A percentile compares a stretch with the other conserved stretches of the same genome.
These are phyloP conservation scores for Anseranas semipalmata DNA, from an alignment of 2,113 vertebrate genomes.

Conservation along the genomic window DNA sequence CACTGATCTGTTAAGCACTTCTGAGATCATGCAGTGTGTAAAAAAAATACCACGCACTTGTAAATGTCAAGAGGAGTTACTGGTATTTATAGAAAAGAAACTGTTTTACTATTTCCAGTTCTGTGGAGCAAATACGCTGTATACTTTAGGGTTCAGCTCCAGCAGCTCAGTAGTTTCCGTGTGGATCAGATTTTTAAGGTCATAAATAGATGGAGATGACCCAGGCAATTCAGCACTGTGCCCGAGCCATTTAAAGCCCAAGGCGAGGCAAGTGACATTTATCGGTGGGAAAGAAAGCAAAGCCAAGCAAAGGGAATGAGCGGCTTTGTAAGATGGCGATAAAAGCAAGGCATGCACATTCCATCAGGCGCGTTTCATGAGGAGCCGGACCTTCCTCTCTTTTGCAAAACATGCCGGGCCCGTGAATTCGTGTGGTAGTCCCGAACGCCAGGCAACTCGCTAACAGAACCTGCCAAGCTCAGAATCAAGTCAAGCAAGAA, in stretches of 20 bases:
- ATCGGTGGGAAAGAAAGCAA: not conserved
- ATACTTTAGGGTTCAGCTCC: conserved; percentile 68
- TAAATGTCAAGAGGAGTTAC: conserved; percentile 81
- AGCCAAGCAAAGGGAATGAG: not conserved
- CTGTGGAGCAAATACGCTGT: conserved; percentile 55
- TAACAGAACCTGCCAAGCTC: conserved; percentile 22
- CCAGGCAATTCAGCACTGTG: conserved; percentile 15
- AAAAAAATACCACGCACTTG: conserved; percentile 68
- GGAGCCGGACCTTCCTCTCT: not conserved
- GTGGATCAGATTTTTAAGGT: conserved; percentile 69
- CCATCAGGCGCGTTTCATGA: not conserved
- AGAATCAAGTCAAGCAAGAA: conserved; percentile 4
- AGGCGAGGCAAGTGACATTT: conserved; percentile 51
- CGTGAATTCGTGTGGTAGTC: not conserved
- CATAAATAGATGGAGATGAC: conserved; percentile 75
- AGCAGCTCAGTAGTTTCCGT: conserved; percentile 33
- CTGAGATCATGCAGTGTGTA: conserved; percentile 40
- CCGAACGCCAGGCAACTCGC: fast-evolving
- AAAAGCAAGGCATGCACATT: not conserved
- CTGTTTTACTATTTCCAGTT: conserved; percentile 75
- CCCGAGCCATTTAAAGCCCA: conserved; percentile 30
- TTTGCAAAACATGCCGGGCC: not conserved
- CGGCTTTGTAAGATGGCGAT: not conserved
- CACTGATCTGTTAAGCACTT: conserved; percentile 48
- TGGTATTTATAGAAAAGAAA: conserved; percentile 77